phyloP scores from a whole-genome alignment of 2,113 vertebrate species.

The Corythoichthys haematopterus region DNA sequence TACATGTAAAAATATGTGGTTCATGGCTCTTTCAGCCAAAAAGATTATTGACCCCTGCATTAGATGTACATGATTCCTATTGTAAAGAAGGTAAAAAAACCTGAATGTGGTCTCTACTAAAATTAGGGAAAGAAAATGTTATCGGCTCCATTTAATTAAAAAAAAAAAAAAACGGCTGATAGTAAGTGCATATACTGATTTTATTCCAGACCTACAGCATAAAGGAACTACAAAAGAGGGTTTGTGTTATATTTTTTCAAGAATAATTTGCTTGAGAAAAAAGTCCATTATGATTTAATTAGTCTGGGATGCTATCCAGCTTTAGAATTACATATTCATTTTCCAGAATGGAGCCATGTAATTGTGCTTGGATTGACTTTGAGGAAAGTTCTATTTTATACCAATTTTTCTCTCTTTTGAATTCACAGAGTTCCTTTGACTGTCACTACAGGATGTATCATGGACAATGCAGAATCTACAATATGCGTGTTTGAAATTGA shows the following conservation, averaged over 20 bases:
- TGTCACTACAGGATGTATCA: constrained; percentile 23
- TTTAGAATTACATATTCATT: constrained; percentile 35
- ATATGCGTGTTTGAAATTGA: constrained; percentile 44
- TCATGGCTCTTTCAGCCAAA: too few species aligned
- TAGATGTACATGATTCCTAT: too few species aligned
- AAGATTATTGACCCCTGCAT: too few species aligned
- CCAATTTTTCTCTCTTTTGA: constrained; percentile 15
- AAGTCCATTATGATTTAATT: constrained; percentile 36
- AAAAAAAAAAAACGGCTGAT: neutral
- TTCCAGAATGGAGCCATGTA: constrained; percentile 10
- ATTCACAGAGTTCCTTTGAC: constrained; percentile 25
- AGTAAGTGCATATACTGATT: neutral
- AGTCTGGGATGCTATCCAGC: constrained; percentile 34
- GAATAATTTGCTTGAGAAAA: constrained; percentile 13
- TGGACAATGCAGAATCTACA: constrained; percentile 32
- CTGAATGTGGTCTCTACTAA: neutral
- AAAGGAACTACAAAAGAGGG: neutral
- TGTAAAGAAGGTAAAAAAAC: too few species aligned
- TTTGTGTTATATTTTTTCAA: neutral
- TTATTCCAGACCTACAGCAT: neutral
- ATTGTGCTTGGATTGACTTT: constrained; percentile 15
- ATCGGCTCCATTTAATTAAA: neutral
- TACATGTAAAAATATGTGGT: too few species aligned
- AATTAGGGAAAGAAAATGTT: neutral
- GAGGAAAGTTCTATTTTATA: constrained; percentile 20